Evolutionary conservation across 2,888 invertebrate species (phyloP).

Genomic region (Lacanobia wlatinum): DNA sequence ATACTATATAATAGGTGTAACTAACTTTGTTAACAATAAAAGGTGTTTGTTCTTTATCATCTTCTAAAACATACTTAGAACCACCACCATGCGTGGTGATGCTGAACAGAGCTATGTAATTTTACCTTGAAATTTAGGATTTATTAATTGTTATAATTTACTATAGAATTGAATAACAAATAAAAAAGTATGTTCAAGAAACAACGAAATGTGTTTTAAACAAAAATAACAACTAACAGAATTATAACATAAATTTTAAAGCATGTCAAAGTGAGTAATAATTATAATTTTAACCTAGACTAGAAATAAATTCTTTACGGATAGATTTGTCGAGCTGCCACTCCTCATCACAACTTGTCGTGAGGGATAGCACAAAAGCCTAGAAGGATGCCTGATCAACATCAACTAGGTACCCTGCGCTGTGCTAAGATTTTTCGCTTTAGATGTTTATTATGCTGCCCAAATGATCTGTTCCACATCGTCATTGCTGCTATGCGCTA

Average conservation of each 20-base stretch:
- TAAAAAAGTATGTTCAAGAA: not conserved
- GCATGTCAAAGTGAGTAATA: not conserved
- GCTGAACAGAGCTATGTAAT: too few relatives aligned
- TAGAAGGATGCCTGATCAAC: too few relatives aligned
- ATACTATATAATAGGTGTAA: too few relatives aligned
- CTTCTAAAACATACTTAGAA: not conserved
- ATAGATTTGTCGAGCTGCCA: not conserved
- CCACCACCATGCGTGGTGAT: not conserved
- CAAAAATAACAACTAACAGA: not conserved
- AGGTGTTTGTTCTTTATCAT: not conserved
- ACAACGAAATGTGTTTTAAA: not conserved
- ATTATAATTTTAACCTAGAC: conserved; percentile 17
- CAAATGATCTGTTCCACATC: too few relatives aligned
- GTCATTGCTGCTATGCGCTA: too few relatives aligned
- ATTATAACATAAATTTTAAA: not conserved
- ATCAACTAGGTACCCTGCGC: too few relatives aligned
- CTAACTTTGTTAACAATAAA: not conserved
- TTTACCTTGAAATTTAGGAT: too few relatives aligned
- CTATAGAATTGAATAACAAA: not conserved
- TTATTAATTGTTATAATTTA: too few relatives aligned
- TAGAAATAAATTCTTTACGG: conserved; percentile 7
- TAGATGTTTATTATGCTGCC: too few relatives aligned
- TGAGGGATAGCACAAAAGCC: too few relatives aligned
- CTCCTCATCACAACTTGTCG: not conserved
- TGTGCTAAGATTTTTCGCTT: too few relatives aligned